Base-by-base conservation (phyloP, 2,113 vertebrate genomes). In the Jaculus jaculus region DNA sequence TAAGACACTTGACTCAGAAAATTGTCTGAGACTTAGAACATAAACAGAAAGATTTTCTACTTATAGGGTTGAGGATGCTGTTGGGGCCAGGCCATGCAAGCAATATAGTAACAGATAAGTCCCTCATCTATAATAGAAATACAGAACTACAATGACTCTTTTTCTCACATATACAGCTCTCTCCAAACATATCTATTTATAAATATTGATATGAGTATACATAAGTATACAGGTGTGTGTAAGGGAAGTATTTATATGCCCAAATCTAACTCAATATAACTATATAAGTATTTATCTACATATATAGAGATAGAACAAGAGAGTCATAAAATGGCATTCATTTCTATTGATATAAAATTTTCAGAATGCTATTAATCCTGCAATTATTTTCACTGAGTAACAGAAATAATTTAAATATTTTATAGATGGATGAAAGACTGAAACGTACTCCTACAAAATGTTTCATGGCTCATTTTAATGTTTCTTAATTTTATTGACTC, bases 41-140 rank as follows among this genome's bases (percentile, higher is more conserved):
- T 5, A 13, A 9, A n/a, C 18, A 32, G 12, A 72, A 71, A 9
- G 7, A 61, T 2, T 5, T 1, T 2, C 1, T 1, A 16, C 20
- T 24, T 28, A 5, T 15, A 24, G 58, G 34, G 11, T 10, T 24
- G 4, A 58, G 54, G 10, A 83, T 7, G 54, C 30, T 34, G 28
- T 23, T 68, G 68, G 7, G 5, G 4, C 21, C 10, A 47, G n/a
- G 51, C 3, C 12, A 17, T n/a, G 9, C 3, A 39, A 26, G 0
- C 4, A 26, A 72, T 47, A 3, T 47, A 15, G 37, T 0, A 7
- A 12, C 4, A 82, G 90, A 16, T 0, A n/a, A 34, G 23, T n/a
- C 30, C 72, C 24, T 39, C 24, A 68, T 17, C 12, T 80, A 16
- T 7, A 23, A 26, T 16, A 26, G 12, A 89, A 79, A n/a, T 7